These are phyloP conservation scores for Coluber constrictor DNA, from an alignment of 2,797 vertebrate genomes.

Conservation along the genomic window DNA sequence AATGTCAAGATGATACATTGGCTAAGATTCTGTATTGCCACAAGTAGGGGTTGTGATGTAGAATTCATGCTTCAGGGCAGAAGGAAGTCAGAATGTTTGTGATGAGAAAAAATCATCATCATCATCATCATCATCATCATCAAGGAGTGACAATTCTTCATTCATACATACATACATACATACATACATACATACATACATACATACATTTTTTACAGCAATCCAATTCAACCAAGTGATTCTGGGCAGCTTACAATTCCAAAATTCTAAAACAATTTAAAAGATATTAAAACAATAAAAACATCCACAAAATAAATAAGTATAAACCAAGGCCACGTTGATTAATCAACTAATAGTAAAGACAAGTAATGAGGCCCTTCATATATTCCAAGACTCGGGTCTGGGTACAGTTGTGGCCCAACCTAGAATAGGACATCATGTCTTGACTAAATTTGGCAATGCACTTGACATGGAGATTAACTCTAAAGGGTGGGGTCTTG, in stretches of 20 bases:
- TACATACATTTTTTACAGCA: neutral
- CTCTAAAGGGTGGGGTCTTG: neutral
- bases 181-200: too few species aligned
- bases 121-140: neutral
- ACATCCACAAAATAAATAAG: neutral
- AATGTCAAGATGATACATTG: constrained; percentile 28
- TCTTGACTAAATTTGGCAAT: neutral
- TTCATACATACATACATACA: too few species aligned
- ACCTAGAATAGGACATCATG: neutral
- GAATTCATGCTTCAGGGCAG: neutral
- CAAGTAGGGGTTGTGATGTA: neutral
- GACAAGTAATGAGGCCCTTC: neutral
- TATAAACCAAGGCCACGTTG: neutral
- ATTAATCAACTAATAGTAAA: neutral
- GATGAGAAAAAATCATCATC: neutral
- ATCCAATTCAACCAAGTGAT: neutral
- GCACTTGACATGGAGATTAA: neutral
- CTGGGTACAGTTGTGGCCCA: neutral
- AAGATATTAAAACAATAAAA: neutral
- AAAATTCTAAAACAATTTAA: neutral
- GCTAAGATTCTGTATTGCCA: neutral
- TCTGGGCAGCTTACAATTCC: neutral
- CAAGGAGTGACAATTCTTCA: neutral
- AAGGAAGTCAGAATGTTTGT: neutral
- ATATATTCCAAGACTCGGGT: neutral